phyloP scores from a whole-genome alignment of 2,888 invertebrate genomes.

The Noctua janthina region DNA sequence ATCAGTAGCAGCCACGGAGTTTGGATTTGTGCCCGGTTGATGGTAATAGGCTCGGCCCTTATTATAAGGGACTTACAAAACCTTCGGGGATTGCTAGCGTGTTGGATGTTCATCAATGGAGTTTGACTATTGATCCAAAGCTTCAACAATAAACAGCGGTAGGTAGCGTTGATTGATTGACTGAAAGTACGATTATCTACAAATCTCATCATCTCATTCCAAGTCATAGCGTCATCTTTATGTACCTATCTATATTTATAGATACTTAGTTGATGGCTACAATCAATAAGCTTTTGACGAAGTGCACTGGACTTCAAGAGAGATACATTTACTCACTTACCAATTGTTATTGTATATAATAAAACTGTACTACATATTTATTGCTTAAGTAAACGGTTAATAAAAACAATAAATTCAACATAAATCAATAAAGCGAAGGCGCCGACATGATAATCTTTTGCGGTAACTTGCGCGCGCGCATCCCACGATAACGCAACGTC shows the following conservation, averaged over 20 bases:
- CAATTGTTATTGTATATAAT: too few relatives aligned
- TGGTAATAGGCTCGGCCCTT: too few relatives aligned
- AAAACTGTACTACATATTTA: conserved; percentile 16
- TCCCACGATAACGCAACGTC: conserved; percentile 71
- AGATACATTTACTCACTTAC: conserved; percentile 8
- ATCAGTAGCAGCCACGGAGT: too few relatives aligned
- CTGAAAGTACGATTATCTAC: too few relatives aligned
- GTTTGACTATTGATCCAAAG: not conserved
- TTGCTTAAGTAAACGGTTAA: conserved; percentile 27
- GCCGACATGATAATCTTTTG: conserved; percentile 57
- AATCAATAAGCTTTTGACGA: not conserved
- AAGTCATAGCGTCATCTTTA: not conserved
- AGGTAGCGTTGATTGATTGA: not conserved
- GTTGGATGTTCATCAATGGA: not conserved
- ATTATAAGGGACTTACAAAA: too few relatives aligned
- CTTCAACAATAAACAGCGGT: not conserved
- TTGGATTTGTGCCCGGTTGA: too few relatives aligned
- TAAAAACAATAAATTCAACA: conserved; percentile 36
- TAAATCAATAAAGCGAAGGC: conserved; percentile 52
- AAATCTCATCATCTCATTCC: not conserved
- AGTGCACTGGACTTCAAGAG: not conserved
- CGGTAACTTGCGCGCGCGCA: conserved; percentile 68
- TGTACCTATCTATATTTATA: too few relatives aligned
- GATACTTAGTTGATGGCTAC: too few relatives aligned
- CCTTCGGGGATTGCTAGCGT: too few relatives aligned